Percentiles rank a stretch among this genome's conserved stretches.
Evolutionary conservation across 2,113 vertebrate species (phyloP).

Genomic region (Hemichromis elongatus): DNA sequence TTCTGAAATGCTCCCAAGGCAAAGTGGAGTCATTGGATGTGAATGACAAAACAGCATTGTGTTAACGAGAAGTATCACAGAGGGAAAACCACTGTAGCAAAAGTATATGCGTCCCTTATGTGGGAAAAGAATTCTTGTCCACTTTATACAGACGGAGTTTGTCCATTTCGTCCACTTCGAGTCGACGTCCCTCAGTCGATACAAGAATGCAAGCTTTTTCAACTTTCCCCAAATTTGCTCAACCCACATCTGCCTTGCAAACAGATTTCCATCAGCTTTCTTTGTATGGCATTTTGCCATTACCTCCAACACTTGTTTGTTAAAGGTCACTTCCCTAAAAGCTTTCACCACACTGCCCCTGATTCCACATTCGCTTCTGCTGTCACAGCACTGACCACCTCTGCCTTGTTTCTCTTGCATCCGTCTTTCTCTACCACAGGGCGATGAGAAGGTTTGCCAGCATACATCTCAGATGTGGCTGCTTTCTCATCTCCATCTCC

Average conservation of each 20-base stretch:
- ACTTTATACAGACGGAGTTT: background rate
- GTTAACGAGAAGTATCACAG: background rate
- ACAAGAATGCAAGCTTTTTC: background rate
- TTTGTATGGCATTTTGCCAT: constrained; percentile 2
- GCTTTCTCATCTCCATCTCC: background rate
- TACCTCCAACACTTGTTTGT: background rate
- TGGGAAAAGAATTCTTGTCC: background rate
- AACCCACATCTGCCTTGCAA: background rate
- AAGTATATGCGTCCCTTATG: background rate
- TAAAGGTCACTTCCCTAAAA: constrained; percentile 50
- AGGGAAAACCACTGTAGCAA: background rate
- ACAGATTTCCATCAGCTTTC: background rate
- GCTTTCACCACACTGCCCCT: background rate
- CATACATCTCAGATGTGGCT: background rate
- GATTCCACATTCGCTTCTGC: background rate
- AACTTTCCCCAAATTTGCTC: background rate
- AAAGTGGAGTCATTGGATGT: background rate
- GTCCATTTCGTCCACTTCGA: accelerated
- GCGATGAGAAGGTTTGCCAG: background rate
- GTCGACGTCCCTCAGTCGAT: background rate
- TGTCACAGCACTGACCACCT: background rate
- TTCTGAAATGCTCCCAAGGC: background rate
- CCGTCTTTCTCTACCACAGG: background rate
- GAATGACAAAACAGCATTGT: too few species aligned
- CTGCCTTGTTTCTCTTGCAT: background rate